These are phyloP conservation scores for Coremacera marginata DNA, from an alignment of 2,888 invertebrate genomes.

Conservation along the genomic window DNA sequence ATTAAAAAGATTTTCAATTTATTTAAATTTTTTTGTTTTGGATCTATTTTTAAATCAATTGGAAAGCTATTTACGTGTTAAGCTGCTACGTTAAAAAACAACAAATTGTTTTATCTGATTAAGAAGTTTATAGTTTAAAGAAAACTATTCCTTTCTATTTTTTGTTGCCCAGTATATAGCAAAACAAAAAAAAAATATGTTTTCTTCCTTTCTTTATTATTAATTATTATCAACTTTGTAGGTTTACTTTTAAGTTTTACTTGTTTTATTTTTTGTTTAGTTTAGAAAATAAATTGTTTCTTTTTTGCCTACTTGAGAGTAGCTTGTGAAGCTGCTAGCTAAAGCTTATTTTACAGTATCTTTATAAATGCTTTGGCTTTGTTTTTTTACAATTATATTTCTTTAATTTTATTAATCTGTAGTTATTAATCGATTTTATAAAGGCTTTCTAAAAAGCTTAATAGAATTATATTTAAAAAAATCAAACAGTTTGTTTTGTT, in stretches of 20 bases:
- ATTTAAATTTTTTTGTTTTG: too few species aligned
- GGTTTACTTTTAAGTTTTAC: not conserved
- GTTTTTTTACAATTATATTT: not conserved
- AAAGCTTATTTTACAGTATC: too few species aligned
- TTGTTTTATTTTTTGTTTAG: not conserved
- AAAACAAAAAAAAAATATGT: not conserved
- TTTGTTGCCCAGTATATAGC: too few species aligned
- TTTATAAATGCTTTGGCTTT: too few species aligned
- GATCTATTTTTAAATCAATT: too few species aligned
- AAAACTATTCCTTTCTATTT: not conserved
- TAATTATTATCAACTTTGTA: not conserved
- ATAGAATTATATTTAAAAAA: too few species aligned
- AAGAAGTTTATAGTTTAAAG: not conserved
- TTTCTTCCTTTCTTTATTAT: not conserved
- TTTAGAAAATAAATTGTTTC: not conserved
- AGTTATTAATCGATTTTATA: not conserved
- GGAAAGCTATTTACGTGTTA: too few species aligned
- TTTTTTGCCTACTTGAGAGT: too few species aligned
- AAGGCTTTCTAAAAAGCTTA: not conserved
- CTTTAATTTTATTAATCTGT: not conserved
- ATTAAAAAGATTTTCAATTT: too few species aligned
- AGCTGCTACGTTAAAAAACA: conserved; percentile 1
- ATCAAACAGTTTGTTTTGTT: too few species aligned
- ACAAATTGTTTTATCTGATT: not conserved
- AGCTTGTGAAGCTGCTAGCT: too few species aligned